These are phyloP conservation scores for Taeniopygia guttata DNA, from an alignment of 2,797 vertebrate genomes.

Conservation along the genomic window DNA sequence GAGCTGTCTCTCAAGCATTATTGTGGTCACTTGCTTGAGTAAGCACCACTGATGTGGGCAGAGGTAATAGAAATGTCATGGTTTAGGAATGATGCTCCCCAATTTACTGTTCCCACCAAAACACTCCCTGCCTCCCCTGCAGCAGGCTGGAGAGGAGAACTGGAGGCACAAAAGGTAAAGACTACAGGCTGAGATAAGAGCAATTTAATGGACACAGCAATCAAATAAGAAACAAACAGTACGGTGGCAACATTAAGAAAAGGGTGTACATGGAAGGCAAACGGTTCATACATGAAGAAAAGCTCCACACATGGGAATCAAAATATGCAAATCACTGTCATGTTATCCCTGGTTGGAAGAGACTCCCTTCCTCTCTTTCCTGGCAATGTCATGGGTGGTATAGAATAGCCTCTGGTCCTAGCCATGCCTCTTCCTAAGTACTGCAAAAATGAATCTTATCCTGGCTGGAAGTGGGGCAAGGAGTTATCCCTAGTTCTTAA, in stretches of 20 bases:
- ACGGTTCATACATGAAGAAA: not conserved
- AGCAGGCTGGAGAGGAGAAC: not conserved
- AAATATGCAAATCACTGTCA: accelerated
- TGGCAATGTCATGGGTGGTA: accelerated
- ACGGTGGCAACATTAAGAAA: not conserved
- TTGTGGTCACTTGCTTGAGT: not conserved
- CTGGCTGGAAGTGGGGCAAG: not conserved
- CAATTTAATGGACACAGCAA: not conserved
- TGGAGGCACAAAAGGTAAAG: not conserved
- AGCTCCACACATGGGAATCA: not conserved
- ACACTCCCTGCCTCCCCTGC: not conserved
- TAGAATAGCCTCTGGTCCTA: not conserved
- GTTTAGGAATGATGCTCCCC: not conserved
- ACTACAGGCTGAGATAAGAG: not conserved
- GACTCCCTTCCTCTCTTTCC: not conserved
- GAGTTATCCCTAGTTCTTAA: not conserved
- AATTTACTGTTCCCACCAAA: not conserved
- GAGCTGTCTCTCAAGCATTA: not conserved
- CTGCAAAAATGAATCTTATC: not conserved
- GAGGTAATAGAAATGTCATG: not conserved
- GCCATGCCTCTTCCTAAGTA: not conserved
- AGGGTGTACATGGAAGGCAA: not conserved
- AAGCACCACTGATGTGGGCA: not conserved
- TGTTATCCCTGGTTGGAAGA: accelerated
- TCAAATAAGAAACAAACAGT: not conserved